Percentiles rank a stretch among this genome's conserved stretches.
phyloP scores from a whole-genome alignment of 2,797 vertebrate species.

The Gouania willdenowi region DNA sequence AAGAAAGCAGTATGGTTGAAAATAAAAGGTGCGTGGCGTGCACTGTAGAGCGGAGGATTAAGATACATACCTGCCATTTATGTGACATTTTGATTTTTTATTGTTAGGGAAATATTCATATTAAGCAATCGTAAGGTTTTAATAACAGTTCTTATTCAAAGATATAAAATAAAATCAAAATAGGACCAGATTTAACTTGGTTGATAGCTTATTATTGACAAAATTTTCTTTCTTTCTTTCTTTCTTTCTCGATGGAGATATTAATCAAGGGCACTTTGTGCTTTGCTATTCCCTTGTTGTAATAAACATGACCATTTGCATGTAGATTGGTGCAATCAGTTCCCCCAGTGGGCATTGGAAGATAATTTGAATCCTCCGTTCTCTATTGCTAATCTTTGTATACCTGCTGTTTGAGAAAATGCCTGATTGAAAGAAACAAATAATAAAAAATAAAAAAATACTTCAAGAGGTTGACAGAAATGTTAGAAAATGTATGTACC shows the following conservation, averaged over 20 bases:
- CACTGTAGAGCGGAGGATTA: conserved; percentile 5
- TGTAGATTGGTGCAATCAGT: conserved; percentile 67
- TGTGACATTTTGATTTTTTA: conserved; percentile 10
- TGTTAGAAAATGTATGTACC: no score
- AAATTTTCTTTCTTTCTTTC: no score
- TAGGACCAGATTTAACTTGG: no score
- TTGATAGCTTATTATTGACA: no score
- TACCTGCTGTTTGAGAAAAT: conserved; percentile 18
- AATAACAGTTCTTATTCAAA: no score
- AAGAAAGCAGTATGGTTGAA: conserved; percentile 27
- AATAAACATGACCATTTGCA: conserved; percentile 67
- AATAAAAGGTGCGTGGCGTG: conserved; percentile 10
- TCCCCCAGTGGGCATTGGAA: conserved; percentile 42
- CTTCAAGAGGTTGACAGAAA: no score
- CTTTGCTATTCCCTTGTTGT: conserved; percentile 52
- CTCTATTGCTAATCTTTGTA: conserved; percentile 20
- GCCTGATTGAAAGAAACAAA: conserved; percentile 43
- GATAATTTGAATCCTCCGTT: conserved; percentile 33
- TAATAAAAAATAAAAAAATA: no score
- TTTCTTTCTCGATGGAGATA: no score
- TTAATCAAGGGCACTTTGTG: conserved; percentile 57
- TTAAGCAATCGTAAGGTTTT: conserved; percentile 12
- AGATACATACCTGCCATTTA: conserved; percentile 26
- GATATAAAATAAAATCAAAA: no score
- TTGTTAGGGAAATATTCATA: conserved; percentile 12